phyloP scores from a whole-genome alignment of 2,888 invertebrate species.

The Hymenopus coronatus region DNA sequence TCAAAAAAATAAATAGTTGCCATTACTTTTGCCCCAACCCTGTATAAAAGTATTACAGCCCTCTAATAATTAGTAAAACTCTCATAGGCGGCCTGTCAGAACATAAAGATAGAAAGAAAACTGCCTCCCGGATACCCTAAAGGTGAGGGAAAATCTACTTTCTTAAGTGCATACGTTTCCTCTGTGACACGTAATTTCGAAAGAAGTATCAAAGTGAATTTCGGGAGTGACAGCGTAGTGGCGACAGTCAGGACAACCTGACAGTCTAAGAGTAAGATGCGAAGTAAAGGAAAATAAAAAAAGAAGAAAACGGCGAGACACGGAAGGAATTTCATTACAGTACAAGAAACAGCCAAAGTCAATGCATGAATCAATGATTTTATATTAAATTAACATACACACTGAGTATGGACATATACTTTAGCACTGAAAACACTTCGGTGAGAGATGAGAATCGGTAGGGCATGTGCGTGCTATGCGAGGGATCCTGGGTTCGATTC shows the following conservation, averaged over 20 bases:
- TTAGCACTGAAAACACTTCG: no score
- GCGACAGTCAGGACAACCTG: background rate
- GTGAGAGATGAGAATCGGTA: no score
- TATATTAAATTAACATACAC: no score
- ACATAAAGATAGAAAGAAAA: background rate
- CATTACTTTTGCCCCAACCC: no score
- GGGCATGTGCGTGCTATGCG: no score
- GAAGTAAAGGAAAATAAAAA: background rate
- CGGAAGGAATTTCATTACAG: background rate
- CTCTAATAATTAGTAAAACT: no score
- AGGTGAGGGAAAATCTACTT: background rate
- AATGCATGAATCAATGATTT: background rate
- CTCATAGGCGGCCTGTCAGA: background rate
- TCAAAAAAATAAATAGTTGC: no score
- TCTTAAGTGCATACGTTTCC: background rate
- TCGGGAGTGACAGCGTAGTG: background rate
- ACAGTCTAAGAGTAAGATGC: background rate
- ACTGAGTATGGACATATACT: no score
- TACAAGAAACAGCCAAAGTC: background rate
- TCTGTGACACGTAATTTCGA: background rate
- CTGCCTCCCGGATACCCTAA: background rate
- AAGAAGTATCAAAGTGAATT: background rate
- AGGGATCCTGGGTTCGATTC: no score
- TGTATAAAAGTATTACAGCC: no score
- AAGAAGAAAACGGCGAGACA: background rate